These are phyloP conservation scores for Callospermophilus lateralis DNA, from an alignment of 2,113 vertebrate genomes.

Conservation along the genomic window DNA sequence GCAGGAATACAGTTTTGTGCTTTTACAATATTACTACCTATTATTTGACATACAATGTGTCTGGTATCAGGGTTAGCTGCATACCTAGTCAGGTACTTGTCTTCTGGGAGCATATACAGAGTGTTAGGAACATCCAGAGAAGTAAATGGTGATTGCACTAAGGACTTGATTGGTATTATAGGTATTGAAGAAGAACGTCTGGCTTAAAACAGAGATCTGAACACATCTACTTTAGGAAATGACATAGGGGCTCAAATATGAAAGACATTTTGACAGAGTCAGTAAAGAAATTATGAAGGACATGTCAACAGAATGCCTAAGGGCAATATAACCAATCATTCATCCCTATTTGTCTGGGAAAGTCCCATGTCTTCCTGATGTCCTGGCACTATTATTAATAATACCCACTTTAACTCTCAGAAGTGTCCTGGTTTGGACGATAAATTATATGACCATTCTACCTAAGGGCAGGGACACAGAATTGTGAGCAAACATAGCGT, in stretches of 20 bases:
- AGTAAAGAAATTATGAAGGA: constrained; percentile 47
- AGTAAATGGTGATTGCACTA: neutral
- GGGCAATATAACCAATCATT: neutral
- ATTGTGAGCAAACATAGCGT: constrained; percentile 47
- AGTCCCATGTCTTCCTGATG: neutral
- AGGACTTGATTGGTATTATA: neutral
- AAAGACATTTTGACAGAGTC: constrained; percentile 50
- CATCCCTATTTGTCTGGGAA: constrained; percentile 37
- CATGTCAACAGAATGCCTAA: constrained; percentile 1
- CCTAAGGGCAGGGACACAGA: constrained; percentile 58
- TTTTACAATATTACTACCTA: neutral
- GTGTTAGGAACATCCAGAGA: neutral
- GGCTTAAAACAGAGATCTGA: neutral
- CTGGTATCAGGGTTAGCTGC: neutral
- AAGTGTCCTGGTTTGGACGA: neutral
- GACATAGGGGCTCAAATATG: neutral
- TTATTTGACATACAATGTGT: neutral
- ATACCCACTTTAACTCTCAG: constrained; percentile 35
- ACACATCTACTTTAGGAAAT: neutral
- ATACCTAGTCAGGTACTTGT: neutral
- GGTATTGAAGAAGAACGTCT: neutral
- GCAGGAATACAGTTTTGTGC: neutral
- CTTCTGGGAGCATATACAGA: neutral
- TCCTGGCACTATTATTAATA: constrained; percentile 64
- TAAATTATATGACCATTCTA: constrained; percentile 18